Base-by-base conservation (phyloP, 1,140 invertebrate species). In the Neocloeon triangulifer region DNA sequence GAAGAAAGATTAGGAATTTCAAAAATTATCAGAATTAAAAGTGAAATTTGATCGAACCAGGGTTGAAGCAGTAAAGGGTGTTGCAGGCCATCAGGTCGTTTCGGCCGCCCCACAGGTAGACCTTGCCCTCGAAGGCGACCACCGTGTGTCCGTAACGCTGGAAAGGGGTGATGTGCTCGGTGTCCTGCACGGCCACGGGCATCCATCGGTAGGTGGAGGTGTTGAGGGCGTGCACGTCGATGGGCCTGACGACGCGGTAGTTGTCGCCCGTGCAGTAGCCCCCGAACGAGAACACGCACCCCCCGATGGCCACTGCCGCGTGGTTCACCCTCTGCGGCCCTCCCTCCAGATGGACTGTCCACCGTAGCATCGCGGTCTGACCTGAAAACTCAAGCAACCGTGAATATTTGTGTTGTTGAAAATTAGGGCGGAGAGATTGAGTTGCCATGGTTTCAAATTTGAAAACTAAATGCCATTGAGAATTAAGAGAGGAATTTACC, bases 81-180 rank as follows among this genome's bases (percentile, higher is more conserved):
- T 76, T 73, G 55, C 78, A 85, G 3, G 77, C 67, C 30, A 64
- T 63, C 42, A 68, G 59, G 49, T 89, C 84, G 51, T 89, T 89
- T 31, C 85, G 58, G 0, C 86, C 85, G 33, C 86, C 86, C 80
- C 81, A 92, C 28, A 92, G 64, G 43, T 76, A 91, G 30, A 78
- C 68, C 48, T 69, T 69, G 15, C 73, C 61, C 25, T 64, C 60
- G 50, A 77, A 76, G 2, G 67, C 63, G 14, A 88, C 76, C 26
- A 73, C 75, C 7, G 85, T 82, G 48, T 92, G 86, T 0, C 86
- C 86, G 58, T 92, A 89, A 26, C 75, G 52, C 41, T 65, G 61
- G 44, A 60, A 64, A 4, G 63, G 64, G 10, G n/a, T n/a, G n/a
- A n/a, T n/a, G n/a, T n/a, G n/a, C n/a, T n/a, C n/a, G n/a, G n/a